Evolutionary conservation across 2,888 invertebrate genomes (phyloP), one percentile per base, ranked within the genome.

Genomic region (Drepana falcataria): DNA sequence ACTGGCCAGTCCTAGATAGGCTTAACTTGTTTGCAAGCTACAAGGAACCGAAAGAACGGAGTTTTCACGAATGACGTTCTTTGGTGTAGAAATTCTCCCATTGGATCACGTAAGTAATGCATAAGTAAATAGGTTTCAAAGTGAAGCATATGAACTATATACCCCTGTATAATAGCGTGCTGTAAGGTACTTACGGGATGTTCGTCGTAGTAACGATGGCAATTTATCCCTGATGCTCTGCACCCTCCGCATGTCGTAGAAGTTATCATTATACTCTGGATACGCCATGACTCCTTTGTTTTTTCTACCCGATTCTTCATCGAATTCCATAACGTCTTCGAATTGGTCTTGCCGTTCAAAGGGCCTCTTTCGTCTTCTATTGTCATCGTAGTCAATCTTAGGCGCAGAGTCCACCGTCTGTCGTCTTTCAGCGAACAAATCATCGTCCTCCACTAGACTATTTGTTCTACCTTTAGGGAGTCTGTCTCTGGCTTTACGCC

Each of bases 191-290:
- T 69, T 71, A 87, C 87, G 81, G 71, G 77, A 73, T 4, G 79
- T 75, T 35, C 75, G 75, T 35, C 75, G 77, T 21, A 75, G 60
- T 2, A 81, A 59, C 35, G 59, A 60, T 0, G 85, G 82, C 41
- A 84, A 59, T 62, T 79, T 82, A 37, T 70, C 75, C 62, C 81
- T 83, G n/a, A 83, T 75, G 44, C 63, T 75, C 48, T 77, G 69
- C 3, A 83, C 73, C 48, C 85, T 76, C 60, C 78, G 81, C 83
- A 83, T 83, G 55, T 85, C 86, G 54, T 81, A 82, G 64, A 85
- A 89, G 44, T 44, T 44, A 44, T 85, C 81, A 2, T 73, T 70
- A 59, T 86, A 83, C 44, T 82, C 77, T 3, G 57, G 48, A 53
- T 68, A 69, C 35, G 49, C 52, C 53, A 58, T 65, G 6, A 4